These are phyloP conservation scores for Perccottus glenii DNA, from an alignment of 2,113 vertebrate genomes.

Conservation along the genomic window DNA sequence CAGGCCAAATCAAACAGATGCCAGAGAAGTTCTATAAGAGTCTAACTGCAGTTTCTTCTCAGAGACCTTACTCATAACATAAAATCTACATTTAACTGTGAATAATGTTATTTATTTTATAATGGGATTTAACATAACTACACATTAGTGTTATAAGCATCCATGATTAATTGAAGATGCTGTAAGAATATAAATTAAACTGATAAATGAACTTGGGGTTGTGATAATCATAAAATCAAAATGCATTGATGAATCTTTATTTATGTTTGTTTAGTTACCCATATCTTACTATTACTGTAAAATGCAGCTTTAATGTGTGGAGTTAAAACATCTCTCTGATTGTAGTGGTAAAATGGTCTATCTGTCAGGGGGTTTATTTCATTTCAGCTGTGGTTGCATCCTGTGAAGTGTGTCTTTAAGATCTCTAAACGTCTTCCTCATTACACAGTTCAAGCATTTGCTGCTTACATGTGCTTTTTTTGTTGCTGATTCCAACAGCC, in stretches of 20 bases:
- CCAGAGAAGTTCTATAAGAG: slow-evolving; percentile 37
- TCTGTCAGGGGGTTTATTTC: slow-evolving; percentile 22
- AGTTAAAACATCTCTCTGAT: too few species aligned
- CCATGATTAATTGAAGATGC: too few species aligned
- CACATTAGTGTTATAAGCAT: too few species aligned
- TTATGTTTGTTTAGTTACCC: too few species aligned
- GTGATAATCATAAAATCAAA: too few species aligned
- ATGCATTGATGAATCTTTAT: too few species aligned
- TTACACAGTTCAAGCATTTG: slow-evolving; percentile 61
- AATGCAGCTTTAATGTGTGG: too few species aligned
- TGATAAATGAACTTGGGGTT: too few species aligned
- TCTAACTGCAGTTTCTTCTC: slow-evolving; percentile 35
- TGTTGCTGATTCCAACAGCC: slow-evolving; percentile 67
- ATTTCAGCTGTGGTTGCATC: slow-evolving; percentile 16
- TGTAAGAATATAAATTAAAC: too few species aligned
- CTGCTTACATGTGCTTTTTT: slow-evolving; percentile 67
- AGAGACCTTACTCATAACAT: slow-evolving; percentile 10
- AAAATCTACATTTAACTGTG: not conserved
- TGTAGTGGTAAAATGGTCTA: not conserved
- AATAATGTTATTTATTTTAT: too few species aligned
- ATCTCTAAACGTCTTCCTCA: slow-evolving; percentile 52
- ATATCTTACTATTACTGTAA: too few species aligned
- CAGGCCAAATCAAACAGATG: slow-evolving; percentile 41
- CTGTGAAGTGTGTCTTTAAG: slow-evolving; percentile 28
- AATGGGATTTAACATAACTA: too few species aligned